Conservation (phyloP, 2,888 invertebrate genomes). For the Tachina lurida region DNA sequence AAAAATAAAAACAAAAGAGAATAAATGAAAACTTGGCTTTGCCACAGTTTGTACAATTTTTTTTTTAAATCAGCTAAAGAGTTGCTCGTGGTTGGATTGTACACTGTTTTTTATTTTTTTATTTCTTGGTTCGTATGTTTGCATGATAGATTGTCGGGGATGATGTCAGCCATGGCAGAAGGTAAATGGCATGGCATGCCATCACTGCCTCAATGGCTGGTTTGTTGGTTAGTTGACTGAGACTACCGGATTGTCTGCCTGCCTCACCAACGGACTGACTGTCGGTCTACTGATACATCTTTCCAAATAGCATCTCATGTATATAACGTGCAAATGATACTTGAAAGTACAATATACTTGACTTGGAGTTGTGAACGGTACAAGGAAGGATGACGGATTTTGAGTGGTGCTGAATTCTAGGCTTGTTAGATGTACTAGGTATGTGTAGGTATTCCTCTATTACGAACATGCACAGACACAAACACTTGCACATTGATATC, state of each 20-base stretch:
- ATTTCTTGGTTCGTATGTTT: conserved; percentile 20
- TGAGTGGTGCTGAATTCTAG: conserved; percentile 22
- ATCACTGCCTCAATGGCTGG: conserved; percentile 15
- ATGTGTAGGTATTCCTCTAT: conserved; percentile 24
- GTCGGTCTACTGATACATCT: conserved; percentile 38
- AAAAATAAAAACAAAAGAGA: conserved; percentile 26
- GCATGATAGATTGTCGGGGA: conserved; percentile 50
- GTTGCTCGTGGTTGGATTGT: conserved; percentile 48
- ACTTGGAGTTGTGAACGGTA: conserved; percentile 56
- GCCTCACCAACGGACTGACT: not conserved
- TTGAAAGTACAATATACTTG: conserved; percentile 69
- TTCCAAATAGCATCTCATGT: conserved; percentile 39
- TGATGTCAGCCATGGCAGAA: conserved; percentile 43
- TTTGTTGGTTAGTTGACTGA: conserved; percentile 13
- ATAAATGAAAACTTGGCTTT: conserved; percentile 22
- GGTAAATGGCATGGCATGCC: conserved; percentile 43
- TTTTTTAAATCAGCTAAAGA: conserved; percentile 38
- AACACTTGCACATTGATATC: not conserved
- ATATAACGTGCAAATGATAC: conserved; percentile 69
- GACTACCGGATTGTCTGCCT: not conserved
- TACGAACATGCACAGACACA: conserved; percentile 4
- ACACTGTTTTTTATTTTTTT: not conserved
- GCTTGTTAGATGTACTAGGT: conserved; percentile 26
- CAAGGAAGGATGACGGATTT: conserved; percentile 39
- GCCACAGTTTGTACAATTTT: conserved; percentile 13